phyloP scores from a whole-genome alignment of 1,140 invertebrate genomes.

The Lysiphlebus fabarum region DNA sequence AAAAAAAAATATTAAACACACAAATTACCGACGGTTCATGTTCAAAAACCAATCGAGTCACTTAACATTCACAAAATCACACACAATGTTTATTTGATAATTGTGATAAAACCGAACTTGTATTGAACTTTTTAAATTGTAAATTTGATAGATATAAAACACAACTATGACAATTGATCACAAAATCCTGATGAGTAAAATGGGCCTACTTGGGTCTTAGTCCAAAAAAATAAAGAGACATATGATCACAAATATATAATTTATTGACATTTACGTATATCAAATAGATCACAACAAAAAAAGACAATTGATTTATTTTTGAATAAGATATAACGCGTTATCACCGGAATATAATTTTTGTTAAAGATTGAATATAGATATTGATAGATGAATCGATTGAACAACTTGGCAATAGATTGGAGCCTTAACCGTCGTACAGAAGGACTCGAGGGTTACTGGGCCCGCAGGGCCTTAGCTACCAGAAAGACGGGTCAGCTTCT shows the following conservation, averaged over 20 bases:
- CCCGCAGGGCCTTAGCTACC: constrained; percentile 55
- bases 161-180: too few relatives aligned
- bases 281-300: neutral
- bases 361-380: constrained; percentile 30
- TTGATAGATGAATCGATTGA: constrained; percentile 38
- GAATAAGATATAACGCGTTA: constrained; percentile 35
- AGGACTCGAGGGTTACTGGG: constrained; percentile 56
- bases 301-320: too few relatives aligned
- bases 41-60: neutral
- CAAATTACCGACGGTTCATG: constrained; percentile 11
- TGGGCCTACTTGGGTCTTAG: too few relatives aligned
- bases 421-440: constrained; percentile 51
- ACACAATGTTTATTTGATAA: too few relatives aligned
- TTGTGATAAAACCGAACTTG: too few relatives aligned
- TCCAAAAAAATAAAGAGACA: too few relatives aligned
- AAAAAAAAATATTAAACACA: constrained; percentile 4
- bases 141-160: too few relatives aligned
- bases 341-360: constrained; percentile 44
- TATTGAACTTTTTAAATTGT: too few relatives aligned
- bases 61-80: neutral
- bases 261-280: too few relatives aligned
- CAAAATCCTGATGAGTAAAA: too few relatives aligned
- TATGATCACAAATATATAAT: too few relatives aligned
- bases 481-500: constrained; percentile 40
- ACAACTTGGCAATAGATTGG: constrained; percentile 28